These are phyloP conservation scores for Philaethria dido DNA, from an alignment of 2,888 invertebrate genomes.

Conservation along the genomic window DNA sequence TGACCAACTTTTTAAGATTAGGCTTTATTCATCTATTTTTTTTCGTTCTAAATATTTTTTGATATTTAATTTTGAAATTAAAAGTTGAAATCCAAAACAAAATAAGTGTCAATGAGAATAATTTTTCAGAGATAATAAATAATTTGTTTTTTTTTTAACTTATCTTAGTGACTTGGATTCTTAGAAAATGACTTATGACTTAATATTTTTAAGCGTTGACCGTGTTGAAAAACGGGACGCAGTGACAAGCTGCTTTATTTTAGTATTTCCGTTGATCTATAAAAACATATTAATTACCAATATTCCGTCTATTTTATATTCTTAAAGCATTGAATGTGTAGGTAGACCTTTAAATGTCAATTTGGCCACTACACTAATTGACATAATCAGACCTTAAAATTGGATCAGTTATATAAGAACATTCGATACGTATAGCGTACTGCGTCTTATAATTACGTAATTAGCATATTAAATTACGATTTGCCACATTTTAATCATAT, in stretches of 20 bases:
- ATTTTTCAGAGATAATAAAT: too few relatives aligned
- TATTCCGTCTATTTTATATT: constrained; percentile 9
- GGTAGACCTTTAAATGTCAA: constrained; percentile 23
- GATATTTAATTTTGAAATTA: too few relatives aligned
- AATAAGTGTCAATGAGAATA: too few relatives aligned
- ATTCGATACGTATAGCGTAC: constrained; percentile 6
- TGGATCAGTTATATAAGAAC: constrained; percentile 4
- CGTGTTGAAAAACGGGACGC: neutral
- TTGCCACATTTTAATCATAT: neutral
- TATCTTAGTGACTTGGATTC: too few relatives aligned
- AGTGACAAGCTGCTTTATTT: neutral
- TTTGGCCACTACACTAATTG: constrained; percentile 1
- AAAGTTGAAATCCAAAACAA: too few relatives aligned
- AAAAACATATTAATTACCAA: neutral
- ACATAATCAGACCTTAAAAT: constrained; percentile 10
- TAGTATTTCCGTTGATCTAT: constrained; percentile 9
- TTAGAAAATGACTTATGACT: neutral
- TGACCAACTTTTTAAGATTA: too few relatives aligned
- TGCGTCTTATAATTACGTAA: constrained; percentile 8
- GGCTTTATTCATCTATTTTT: too few relatives aligned
- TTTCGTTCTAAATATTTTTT: too few relatives aligned
- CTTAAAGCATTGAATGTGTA: neutral
- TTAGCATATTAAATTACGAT: constrained; percentile 3
- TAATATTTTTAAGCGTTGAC: neutral
- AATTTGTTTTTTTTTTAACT: too few relatives aligned